phyloP scores from a whole-genome alignment of 2,888 invertebrate species.

The Nemotelus nigrinus region DNA sequence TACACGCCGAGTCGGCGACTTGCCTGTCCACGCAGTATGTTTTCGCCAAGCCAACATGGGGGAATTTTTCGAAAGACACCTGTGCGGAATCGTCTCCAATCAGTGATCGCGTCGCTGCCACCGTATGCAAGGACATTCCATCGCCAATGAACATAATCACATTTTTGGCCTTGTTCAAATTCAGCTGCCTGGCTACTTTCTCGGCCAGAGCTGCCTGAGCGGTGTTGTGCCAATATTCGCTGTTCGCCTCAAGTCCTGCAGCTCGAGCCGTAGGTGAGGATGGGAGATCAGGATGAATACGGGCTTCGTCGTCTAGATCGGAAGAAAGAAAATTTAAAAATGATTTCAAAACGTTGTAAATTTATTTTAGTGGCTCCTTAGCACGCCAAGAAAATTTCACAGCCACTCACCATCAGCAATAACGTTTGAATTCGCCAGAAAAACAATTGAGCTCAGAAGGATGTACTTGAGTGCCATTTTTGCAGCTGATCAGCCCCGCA shows the following conservation, averaged over 20 bases:
- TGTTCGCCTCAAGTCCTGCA: neutral
- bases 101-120: slow-evolving; percentile 72
- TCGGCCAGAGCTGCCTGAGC: slow-evolving; percentile 60
- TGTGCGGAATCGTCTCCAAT: slow-evolving; percentile 72
- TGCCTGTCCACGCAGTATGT: slow-evolving; percentile 81
- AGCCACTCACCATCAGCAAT: too few relatives aligned
- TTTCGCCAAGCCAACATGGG: slow-evolving; percentile 68
- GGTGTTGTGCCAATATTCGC: slow-evolving; percentile 59
- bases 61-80: slow-evolving; percentile 73
- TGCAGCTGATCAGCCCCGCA: too few relatives aligned
- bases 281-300: slow-evolving; percentile 29
- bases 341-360: too few relatives aligned
- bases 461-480: too few relatives aligned
- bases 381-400: too few relatives aligned
- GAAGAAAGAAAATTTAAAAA: too few relatives aligned
- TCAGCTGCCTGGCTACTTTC: slow-evolving; percentile 51
- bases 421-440: too few relatives aligned
- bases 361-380: too few relatives aligned
- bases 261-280: slow-evolving; percentile 59
- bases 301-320: slow-evolving; percentile 4
- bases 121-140: slow-evolving; percentile 80
- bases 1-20: slow-evolving; percentile 86
- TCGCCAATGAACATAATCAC: slow-evolving; percentile 78
- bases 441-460: too few relatives aligned
- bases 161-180: slow-evolving; percentile 66